Evolutionary conservation across 1,140 invertebrate species (phyloP).

Genomic region (Drosophila eugracilis): DNA sequence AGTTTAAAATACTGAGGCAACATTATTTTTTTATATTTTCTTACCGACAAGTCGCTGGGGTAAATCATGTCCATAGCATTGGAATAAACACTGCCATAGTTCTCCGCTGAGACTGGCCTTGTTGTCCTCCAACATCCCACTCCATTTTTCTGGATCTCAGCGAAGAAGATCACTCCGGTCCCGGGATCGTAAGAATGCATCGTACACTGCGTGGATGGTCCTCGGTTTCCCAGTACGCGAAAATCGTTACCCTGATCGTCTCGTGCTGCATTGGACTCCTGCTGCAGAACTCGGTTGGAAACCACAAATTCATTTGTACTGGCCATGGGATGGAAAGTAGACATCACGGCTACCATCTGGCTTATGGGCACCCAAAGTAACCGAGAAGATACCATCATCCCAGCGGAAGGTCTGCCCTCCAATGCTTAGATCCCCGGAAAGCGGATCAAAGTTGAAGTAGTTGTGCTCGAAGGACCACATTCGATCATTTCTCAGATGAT

Average conservation of each 20-base stretch:
- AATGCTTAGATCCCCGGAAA: slow-evolving; percentile 89
- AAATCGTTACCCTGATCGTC: slow-evolving; percentile 87
- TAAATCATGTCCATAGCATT: slow-evolving; percentile 88
- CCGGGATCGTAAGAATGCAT: slow-evolving; percentile 87
- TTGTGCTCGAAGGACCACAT: slow-evolving; percentile 90
- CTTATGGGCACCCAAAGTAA: slow-evolving; percentile 87
- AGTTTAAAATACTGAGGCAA: neutral
- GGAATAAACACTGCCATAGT: slow-evolving; percentile 87
- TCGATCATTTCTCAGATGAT: slow-evolving; percentile 86
- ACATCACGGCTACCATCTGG: slow-evolving; percentile 86
- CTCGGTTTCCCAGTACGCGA: slow-evolving; percentile 87
- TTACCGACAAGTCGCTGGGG: slow-evolving; percentile 85
- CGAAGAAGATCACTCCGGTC: slow-evolving; percentile 88
- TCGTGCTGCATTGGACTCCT: slow-evolving; percentile 86
- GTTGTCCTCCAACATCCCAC: slow-evolving; percentile 90
- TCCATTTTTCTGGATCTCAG: slow-evolving; percentile 88
- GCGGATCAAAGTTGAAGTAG: slow-evolving; percentile 90
- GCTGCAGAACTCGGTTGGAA: slow-evolving; percentile 88
- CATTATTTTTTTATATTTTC: slow-evolving; percentile 1
- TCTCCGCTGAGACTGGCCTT: slow-evolving; percentile 85
- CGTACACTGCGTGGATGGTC: slow-evolving; percentile 87
- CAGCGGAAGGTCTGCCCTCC: slow-evolving; percentile 89
- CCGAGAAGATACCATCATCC: slow-evolving; percentile 90
- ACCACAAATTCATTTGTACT: slow-evolving; percentile 88
- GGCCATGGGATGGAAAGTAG: slow-evolving; percentile 90